Percentiles rank a stretch among this genome's conserved stretches.
phyloP scores from a whole-genome alignment of 2,888 invertebrate species.

The Myathropa florea region DNA sequence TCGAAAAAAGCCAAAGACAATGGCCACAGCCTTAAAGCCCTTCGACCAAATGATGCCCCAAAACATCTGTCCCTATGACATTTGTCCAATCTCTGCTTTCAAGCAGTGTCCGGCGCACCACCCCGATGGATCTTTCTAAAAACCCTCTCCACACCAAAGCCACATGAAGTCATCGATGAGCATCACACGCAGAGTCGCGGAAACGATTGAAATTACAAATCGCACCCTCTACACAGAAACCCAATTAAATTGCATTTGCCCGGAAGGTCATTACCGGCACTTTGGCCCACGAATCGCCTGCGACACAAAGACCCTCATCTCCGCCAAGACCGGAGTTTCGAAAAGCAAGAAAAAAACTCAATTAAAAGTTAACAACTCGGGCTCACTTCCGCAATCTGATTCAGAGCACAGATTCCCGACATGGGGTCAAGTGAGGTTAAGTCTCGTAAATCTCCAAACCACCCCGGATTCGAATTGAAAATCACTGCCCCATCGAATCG shows the following conservation, averaged over 20 bases:
- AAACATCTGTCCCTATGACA: too few relatives aligned
- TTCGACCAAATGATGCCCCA: too few relatives aligned
- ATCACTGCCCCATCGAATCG: slow-evolving; percentile 14
- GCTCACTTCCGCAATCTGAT: not conserved
- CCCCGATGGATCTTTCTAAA: too few relatives aligned
- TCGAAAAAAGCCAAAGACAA: too few relatives aligned
- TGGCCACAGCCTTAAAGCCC: too few relatives aligned
- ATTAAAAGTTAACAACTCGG: not conserved
- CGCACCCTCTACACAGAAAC: not conserved
- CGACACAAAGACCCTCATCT: not conserved
- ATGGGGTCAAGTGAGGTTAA: not conserved
- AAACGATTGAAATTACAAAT: not conserved
- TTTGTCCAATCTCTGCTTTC: not conserved
- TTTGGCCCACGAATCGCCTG: not conserved
- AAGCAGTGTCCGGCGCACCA: not conserved
- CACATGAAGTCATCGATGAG: not conserved
- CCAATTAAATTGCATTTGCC: not conserved
- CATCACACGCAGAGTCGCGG: not conserved
- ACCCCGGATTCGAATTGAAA: not conserved
- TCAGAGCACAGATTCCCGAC: not conserved
- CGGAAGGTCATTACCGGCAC: not conserved
- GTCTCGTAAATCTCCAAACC: not conserved
- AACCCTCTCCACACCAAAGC: not conserved
- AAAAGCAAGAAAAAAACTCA: not conserved
- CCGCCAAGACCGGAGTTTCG: not conserved